Evolutionary conservation across 2,113 vertebrate species (phyloP).

Genomic region (Cryptomyrus ogoouensis): DNA sequence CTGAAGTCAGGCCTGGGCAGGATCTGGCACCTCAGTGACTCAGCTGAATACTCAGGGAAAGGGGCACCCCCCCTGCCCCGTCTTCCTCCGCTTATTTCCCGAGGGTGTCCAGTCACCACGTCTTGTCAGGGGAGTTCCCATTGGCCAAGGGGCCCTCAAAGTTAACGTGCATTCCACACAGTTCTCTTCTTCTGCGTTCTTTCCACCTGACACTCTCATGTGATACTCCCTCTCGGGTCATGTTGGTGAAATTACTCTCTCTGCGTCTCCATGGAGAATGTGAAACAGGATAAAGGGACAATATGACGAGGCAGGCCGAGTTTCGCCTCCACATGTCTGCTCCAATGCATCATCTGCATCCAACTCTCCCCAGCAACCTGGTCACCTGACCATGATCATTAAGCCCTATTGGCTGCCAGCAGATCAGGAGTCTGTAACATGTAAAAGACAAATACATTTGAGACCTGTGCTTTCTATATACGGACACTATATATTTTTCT

Average conservation of each 20-base stretch:
- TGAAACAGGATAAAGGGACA: background rate
- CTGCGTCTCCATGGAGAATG: background rate
- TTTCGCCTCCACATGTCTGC: background rate
- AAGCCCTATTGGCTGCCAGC: background rate
- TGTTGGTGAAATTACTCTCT: background rate
- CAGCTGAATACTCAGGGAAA: background rate
- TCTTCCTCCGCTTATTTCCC: background rate
- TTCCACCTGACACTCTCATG: background rate
- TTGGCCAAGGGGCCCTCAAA: background rate
- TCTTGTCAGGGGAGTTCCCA: background rate
- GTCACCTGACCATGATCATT: background rate
- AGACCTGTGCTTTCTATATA: background rate
- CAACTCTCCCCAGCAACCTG: background rate
- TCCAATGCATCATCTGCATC: background rate
- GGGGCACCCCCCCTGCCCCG: too few species aligned
- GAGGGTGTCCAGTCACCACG: background rate
- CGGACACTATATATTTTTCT: background rate
- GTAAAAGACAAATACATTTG: background rate
- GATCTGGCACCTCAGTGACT: background rate
- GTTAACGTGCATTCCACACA: background rate
- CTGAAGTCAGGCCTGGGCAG: slow-evolving; percentile 11
- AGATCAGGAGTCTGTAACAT: background rate
- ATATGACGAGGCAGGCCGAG: background rate
- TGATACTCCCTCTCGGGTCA: background rate
- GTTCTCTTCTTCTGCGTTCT: background rate